These are phyloP conservation scores for Standfussiana lucernea DNA, from an alignment of 2,888 invertebrate species.

Conservation along the genomic window DNA sequence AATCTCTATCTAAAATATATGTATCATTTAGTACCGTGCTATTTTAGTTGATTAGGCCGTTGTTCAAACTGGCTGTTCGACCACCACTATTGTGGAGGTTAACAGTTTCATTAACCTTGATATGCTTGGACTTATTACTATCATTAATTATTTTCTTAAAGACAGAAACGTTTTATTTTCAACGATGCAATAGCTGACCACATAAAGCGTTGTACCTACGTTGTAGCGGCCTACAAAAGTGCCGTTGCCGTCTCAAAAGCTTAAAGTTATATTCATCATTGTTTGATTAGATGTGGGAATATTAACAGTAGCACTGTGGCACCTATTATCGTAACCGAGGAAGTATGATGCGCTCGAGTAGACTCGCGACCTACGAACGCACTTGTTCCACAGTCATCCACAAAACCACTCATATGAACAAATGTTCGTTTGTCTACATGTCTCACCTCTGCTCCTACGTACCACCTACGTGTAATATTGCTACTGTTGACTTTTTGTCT, in stretches of 20 bases:
- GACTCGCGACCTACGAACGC: constrained; percentile 70
- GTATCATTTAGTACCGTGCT: constrained; percentile 2
- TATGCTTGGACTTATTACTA: background rate
- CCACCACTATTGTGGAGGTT: too few relatives aligned
- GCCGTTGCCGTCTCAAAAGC: constrained; percentile 2
- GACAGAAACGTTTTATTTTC: background rate
- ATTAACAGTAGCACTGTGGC: constrained; percentile 22
- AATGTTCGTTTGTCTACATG: constrained; percentile 22
- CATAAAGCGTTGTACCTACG: background rate
- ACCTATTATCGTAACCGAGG: constrained; percentile 57
- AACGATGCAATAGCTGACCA: background rate
- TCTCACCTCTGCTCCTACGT: constrained; percentile 26
- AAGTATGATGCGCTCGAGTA: constrained; percentile 71
- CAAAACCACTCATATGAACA: constrained; percentile 43
- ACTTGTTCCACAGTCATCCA: constrained; percentile 58
- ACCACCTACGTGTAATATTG: constrained; percentile 28
- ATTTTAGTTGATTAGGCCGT: background rate
- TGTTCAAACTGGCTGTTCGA: background rate
- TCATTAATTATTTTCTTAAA: background rate
- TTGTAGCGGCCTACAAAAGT: constrained; percentile 6
- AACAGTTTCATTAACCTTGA: background rate
- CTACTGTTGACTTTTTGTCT: constrained; percentile 17
- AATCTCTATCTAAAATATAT: background rate
- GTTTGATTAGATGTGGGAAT: constrained; percentile 65
- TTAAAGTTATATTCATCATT: constrained; percentile 17